Evolutionary conservation across 2,888 invertebrate genomes (phyloP), one percentile per base, ranked within the genome.

Genomic region (Galeruca laticollis): DNA sequence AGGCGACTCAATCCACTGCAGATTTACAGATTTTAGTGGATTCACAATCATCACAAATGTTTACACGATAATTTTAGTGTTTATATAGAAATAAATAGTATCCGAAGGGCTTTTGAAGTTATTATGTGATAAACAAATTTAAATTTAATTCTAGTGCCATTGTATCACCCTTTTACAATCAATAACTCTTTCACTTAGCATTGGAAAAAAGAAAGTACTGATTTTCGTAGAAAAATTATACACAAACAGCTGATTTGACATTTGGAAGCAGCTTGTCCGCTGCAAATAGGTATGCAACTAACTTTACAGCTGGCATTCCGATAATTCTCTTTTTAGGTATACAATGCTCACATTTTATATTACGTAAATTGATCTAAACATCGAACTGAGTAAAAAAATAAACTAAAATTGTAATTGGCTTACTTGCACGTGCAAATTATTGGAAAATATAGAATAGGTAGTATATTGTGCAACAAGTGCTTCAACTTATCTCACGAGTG

Each of bases 1-100:
- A 74, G 85, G 84, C 85, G 84, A 79, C 83, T 65, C 21, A 37
- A 56, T 62, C 66, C 33, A 43, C 33, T 49, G 62, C 60, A 68
- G 63, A 43, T 68, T 64, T 63, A 68, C 49, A 15, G 37, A 37
- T 64, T 35, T 60, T 37, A 26, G n/a, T 13, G 15, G 35, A 47
- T 31, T 49, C 35, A 21, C 35, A 21, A 35, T 43, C 63, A 59
- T 51, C 35, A 60, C 47, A 47, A 43, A 40, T 37, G 59, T 67
- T 63, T 35, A 66, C 63, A 57, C 56, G n/a, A 47, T 52, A 59
- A 51, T 52, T 69, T 65, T 57, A 54, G 15, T 18, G 18, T 47
- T 47, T 47, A 8, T 47, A 47, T 2, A 6, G 8, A 15, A 9
- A 5, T 18, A 9, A 60, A 37, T 37, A 20, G 26, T 21, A 37